These are phyloP conservation scores for Fundulus diaphanus DNA, from an alignment of 2,797 vertebrate species.

Conservation along the genomic window DNA sequence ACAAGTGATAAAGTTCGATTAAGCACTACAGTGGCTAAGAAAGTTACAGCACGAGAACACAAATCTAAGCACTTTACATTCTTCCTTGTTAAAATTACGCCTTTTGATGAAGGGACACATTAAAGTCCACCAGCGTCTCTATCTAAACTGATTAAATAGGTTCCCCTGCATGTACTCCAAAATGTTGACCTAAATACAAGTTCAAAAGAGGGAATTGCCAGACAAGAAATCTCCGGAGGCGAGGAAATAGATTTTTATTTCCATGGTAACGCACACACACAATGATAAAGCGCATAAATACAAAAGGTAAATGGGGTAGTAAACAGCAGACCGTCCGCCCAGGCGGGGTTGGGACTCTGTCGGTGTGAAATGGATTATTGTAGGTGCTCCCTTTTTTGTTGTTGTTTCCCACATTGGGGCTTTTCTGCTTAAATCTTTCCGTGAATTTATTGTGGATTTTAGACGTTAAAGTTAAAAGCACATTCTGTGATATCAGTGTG, in stretches of 20 bases:
- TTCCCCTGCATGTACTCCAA: conserved; percentile 22
- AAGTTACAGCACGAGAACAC: not conserved
- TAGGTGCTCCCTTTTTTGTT: not conserved
- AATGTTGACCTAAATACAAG: conserved; percentile 46
- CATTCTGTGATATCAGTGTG: not conserved
- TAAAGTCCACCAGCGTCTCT: not conserved
- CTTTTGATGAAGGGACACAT: conserved; percentile 6
- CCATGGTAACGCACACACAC: conserved; percentile 33
- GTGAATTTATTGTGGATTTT: not conserved
- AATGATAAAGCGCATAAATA: conserved; percentile 6
- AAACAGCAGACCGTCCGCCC: conserved; percentile 42
- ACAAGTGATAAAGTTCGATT: not conserved
- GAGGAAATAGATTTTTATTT: conserved; percentile 44
- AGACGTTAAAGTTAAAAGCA: not conserved
- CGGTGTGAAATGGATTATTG: conserved; percentile 14
- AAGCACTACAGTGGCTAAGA: not conserved
- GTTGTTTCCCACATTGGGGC: conserved; percentile 6
- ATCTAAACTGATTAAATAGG: conserved; percentile 8
- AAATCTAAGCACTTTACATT: not conserved
- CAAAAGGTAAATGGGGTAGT: conserved; percentile 37
- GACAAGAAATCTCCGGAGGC: conserved; percentile 27
- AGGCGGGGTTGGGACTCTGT: conserved; percentile 17
- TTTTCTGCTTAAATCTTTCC: not conserved
- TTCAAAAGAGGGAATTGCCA: conserved; percentile 36
- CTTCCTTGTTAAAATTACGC: conserved; percentile 23